Percentiles rank a stretch among this genome's conserved stretches.
These are phyloP conservation scores for Trachymyrmex septentrionalis DNA, from an alignment of 1,140 invertebrate genomes.

Conservation along the genomic window DNA sequence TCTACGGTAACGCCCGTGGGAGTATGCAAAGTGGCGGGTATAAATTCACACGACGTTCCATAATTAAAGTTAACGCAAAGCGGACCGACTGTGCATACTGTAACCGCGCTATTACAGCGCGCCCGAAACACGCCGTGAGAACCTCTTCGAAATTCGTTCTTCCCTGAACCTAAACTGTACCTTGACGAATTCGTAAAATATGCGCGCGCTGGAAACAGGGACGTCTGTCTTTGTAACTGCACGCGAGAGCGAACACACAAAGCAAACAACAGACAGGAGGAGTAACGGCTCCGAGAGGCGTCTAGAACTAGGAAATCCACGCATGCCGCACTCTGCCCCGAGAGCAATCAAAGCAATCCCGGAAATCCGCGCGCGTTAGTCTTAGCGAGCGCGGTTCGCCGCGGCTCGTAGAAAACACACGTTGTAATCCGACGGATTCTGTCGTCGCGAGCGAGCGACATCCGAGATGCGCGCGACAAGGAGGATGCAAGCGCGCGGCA, in stretches of 20 bases:
- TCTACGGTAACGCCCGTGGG: conserved; percentile 41
- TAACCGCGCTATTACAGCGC: conserved; percentile 30
- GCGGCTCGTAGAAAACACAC: conserved; percentile 50
- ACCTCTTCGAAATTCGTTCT: neutral
- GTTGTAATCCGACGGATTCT: conserved; percentile 60
- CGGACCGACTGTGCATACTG: conserved; percentile 12
- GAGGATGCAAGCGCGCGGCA: conserved; percentile 51
- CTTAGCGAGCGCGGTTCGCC: conserved; percentile 36
- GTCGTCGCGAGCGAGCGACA: conserved; percentile 47
- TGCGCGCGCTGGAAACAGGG: neutral
- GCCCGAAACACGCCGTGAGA: neutral
- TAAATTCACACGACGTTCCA: conserved; percentile 44
- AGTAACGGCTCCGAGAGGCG: neutral
- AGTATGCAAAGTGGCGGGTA: conserved; percentile 60
- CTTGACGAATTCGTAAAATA: conserved; percentile 40
- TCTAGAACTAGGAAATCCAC: conserved; percentile 34
- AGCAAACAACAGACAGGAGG: conserved; percentile 36
- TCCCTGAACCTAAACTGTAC: neutral
- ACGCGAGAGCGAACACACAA: conserved; percentile 29
- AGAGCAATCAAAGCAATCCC: conserved; percentile 45
- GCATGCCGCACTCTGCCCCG: neutral
- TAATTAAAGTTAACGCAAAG: conserved; percentile 63
- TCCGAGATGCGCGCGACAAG: conserved; percentile 22
- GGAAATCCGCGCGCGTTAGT: conserved; percentile 50
- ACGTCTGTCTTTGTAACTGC: conserved; percentile 38